phyloP scores from a whole-genome alignment of 2,113 vertebrate species.

The Herpailurus yagouaroundi region DNA sequence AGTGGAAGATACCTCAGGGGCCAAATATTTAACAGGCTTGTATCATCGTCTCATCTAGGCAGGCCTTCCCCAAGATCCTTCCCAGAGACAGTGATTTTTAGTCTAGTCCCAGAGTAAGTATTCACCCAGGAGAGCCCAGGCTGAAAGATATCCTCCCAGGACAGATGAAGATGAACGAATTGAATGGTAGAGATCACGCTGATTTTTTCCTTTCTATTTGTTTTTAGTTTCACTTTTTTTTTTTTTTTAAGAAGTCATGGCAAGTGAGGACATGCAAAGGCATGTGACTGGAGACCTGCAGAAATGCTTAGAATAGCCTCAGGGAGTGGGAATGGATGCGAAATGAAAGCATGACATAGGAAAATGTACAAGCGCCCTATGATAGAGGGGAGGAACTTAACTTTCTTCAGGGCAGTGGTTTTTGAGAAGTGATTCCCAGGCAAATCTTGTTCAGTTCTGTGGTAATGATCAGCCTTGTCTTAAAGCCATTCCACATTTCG shows the following conservation, averaged over 20 bases:
- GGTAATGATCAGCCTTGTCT: not conserved
- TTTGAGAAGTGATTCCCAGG: not conserved
- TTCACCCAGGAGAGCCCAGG: not conserved
- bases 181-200: not conserved
- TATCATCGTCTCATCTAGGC: not conserved
- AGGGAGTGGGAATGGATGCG: not conserved
- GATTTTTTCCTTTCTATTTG: not conserved
- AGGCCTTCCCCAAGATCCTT: not conserved
- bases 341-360: not conserved
- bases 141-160: not conserved
- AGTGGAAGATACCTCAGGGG: not conserved
- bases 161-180: not conserved
- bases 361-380: not conserved
- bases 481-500: not conserved
- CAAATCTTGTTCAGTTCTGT: not conserved
- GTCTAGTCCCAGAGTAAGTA: not conserved
- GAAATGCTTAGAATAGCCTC: not conserved
- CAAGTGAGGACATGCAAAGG: not conserved
- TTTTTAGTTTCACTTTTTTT: constrained; percentile 17
- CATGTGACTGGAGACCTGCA: not conserved
- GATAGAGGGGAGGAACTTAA: not conserved
- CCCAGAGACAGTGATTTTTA: not conserved
- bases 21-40: not conserved
- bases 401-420: not conserved
- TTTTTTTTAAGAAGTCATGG: not conserved